These are phyloP conservation scores for Hafferia zeledoni DNA, from an alignment of 2,797 vertebrate species.

Conservation along the genomic window DNA sequence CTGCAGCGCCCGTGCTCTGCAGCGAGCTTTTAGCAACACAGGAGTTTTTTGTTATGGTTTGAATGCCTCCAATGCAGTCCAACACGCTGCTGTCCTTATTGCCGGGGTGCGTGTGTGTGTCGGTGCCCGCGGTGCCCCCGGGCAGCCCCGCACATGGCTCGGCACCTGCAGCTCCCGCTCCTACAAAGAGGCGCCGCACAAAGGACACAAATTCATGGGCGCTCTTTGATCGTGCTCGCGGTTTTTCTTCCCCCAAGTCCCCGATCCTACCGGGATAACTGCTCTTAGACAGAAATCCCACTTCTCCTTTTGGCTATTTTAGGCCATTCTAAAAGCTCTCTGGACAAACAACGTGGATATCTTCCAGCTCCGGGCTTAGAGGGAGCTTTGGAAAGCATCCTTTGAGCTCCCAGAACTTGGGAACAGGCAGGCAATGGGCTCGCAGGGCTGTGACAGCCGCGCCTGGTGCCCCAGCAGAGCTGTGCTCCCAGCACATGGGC, in stretches of 20 bases:
- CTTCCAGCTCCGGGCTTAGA: not conserved
- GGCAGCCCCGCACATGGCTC: conserved; percentile 59
- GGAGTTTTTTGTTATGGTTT: not conserved
- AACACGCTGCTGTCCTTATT: not conserved
- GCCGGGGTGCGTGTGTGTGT: not conserved
- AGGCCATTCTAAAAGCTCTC: conserved; percentile 4
- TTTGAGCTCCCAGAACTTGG: not conserved
- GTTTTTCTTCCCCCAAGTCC: not conserved
- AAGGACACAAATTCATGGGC: conserved; percentile 54
- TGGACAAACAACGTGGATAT: not conserved
- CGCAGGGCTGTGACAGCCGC: not conserved
- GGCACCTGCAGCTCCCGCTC: conserved; percentile 61
- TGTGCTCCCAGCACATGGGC: not conserved
- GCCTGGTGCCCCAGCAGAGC: not conserved
- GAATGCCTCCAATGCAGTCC: not conserved
- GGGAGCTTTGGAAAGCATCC: conserved; percentile 41
- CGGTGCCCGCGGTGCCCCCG: not conserved
- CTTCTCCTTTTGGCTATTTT: conserved; percentile 8
- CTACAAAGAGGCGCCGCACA: conserved; percentile 73
- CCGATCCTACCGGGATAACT: not conserved
- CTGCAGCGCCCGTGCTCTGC: not conserved
- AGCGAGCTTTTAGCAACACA: not conserved
- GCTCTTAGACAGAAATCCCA: not conserved
- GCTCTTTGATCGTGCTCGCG: conserved; percentile 6
- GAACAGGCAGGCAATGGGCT: not conserved